These are phyloP conservation scores for Sarcophaga bullata DNA, from an alignment of 1,140 invertebrate species.

Conservation along the genomic window DNA sequence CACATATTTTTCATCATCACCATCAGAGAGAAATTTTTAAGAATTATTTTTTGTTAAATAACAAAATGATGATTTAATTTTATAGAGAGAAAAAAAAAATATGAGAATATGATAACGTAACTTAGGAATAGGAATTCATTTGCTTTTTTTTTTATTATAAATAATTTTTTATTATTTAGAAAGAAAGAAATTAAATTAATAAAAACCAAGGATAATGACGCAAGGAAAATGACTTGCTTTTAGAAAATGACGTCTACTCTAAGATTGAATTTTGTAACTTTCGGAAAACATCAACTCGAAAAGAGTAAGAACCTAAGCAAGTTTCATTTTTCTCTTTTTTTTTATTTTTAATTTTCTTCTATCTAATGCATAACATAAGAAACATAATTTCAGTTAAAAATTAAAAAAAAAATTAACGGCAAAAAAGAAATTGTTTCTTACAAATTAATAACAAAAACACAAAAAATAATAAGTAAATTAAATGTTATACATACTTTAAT, in stretches of 20 bases:
- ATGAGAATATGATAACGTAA: not conserved
- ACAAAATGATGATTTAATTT: constrained; percentile 2
- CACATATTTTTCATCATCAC: constrained; percentile 18
- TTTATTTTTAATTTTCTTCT: not conserved
- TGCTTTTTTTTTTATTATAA: not conserved
- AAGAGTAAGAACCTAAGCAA: constrained; percentile 14
- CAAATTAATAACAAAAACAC: not conserved
- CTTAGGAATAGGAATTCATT: not conserved
- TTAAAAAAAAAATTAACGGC: not conserved
- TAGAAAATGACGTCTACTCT: constrained; percentile 8
- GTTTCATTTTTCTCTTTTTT: not conserved
- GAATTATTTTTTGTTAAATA: constrained; percentile 19
- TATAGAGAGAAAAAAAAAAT: not conserved
- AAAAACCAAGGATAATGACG: not conserved
- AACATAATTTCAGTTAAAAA: not conserved
- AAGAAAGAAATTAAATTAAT: not conserved
- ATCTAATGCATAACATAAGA: not conserved
- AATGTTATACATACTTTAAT: constrained; percentile 32
- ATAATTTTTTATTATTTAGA: not conserved
- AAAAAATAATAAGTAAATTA: constrained; percentile 25
- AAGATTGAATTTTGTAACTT: not conserved
- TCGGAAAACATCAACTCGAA: not conserved
- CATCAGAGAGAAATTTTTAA: not conserved
- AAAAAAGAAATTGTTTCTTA: too few relatives aligned
- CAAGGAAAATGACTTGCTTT: not conserved